Evolutionary conservation across 2,888 invertebrate genomes (phyloP).

Genomic region (Drosophila sordidapex): DNA sequence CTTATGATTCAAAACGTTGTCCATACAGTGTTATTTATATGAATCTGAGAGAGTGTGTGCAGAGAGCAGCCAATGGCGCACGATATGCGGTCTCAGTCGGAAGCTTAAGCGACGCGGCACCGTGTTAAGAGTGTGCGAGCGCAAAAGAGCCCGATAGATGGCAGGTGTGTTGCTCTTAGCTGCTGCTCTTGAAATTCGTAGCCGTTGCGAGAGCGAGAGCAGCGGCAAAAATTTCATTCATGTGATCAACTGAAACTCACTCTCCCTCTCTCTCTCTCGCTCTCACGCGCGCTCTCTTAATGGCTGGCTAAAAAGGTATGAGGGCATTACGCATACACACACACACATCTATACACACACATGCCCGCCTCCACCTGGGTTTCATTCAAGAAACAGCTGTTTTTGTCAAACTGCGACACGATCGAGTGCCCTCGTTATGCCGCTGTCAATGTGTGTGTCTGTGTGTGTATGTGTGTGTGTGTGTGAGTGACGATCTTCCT

Average conservation of each 20-base stretch:
- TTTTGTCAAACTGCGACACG: constrained; percentile 68
- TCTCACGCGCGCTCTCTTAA: constrained; percentile 34
- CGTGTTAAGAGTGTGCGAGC: constrained; percentile 37
- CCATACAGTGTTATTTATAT: constrained; percentile 63
- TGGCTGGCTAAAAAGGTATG: constrained; percentile 40
- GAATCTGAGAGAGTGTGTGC: constrained; percentile 43
- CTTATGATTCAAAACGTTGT: constrained; percentile 84
- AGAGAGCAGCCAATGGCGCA: constrained; percentile 18
- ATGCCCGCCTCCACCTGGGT: constrained; percentile 65
- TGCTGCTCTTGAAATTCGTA: constrained; percentile 55
- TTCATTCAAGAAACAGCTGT: constrained; percentile 80
- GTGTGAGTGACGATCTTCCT: constrained; percentile 26
- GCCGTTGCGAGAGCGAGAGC: constrained; percentile 32
- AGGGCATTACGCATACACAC: constrained; percentile 48
- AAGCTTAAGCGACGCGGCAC: constrained; percentile 81
- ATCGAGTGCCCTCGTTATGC: constrained; percentile 81
- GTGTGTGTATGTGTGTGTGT: constrained; percentile 12
- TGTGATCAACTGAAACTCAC: constrained; percentile 31
- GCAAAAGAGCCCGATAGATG: constrained; percentile 65
- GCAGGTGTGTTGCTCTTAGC: constrained; percentile 71
- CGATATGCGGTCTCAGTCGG: constrained; percentile 65
- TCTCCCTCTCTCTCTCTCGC: constrained; percentile 30
- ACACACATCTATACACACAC: constrained; percentile 21
- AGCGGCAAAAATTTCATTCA: constrained; percentile 64
- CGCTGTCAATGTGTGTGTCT: constrained; percentile 38